Conservation (phyloP, 2,888 invertebrate species). For the Campaea margaritaria region DNA sequence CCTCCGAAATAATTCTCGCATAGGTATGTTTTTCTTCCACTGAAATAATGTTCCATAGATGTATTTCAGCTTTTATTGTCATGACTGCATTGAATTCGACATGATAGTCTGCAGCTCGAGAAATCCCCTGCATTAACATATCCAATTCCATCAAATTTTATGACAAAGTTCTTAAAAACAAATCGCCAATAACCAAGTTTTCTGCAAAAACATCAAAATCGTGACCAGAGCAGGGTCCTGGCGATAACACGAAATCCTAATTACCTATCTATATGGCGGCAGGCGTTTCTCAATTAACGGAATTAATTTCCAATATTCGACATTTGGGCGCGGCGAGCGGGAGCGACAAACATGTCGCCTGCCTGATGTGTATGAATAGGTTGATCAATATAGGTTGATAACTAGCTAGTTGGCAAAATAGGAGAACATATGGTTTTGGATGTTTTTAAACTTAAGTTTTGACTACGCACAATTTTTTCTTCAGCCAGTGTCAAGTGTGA, state of each 20-base stretch:
- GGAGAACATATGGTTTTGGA: not conserved
- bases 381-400: not conserved
- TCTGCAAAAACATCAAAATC: not conserved
- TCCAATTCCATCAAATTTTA: conserved; percentile 8
- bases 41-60: too few relatives aligned
- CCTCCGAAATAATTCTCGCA: too few relatives aligned
- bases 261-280: not conserved
- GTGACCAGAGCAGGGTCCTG: not conserved
- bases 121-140: not conserved
- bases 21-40: too few relatives aligned
- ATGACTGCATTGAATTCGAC: too few relatives aligned
- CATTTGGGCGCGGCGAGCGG: conserved; percentile 11
- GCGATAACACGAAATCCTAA: conserved; percentile 12
- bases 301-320: conserved; percentile 59
- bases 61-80: too few relatives aligned
- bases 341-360: conserved; percentile 1
- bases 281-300: conserved; percentile 53
- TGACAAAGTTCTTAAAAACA: conserved; percentile 7
- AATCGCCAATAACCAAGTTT: not conserved
- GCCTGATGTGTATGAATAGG: not conserved
- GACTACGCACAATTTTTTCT: not conserved
- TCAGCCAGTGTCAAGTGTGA: too few relatives aligned
- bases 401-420: not conserved
- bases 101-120: too few relatives aligned
- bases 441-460: not conserved